Base-by-base conservation (phyloP, 2,888 invertebrate genomes). In the Philonicus albiceps region DNA sequence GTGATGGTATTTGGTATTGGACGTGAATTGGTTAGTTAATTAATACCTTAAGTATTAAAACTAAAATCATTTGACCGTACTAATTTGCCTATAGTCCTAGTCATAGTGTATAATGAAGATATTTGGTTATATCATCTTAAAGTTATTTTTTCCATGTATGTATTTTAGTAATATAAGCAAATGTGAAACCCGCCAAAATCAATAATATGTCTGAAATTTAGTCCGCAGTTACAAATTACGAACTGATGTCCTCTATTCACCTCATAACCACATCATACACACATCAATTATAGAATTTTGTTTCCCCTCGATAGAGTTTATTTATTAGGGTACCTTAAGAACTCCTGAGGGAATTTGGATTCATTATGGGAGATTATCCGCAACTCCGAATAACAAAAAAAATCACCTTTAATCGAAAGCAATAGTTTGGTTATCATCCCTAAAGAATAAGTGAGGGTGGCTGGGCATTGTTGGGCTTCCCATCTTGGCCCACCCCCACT, bases 351-450 rank as follows among this genome's bases (percentile, higher is more conserved):
- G 87, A 87, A 87, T 87, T 87, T 83, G 85, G 86, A 86, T 87
- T 87, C 87, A 87, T 87, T 87, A 87, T 40, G 49, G 64, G 72
- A 80, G 87, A 87, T 87, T 87, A 87, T 86, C 86, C 85, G 83
- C n/a, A 34, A 80, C 72, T 84, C 84, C 76, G 84, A 76, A 86
- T 84, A 86, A 87, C 86, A 86, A 87, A 87, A 43, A n/a, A 86
- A 86, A 86, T 72, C 84, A 72, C 37, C 84, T 72, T 83, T 72
- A 84, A 81, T 55, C 81, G 81, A 16, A 81, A 49, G 27, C 49
- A 81, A 81, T 81, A 49, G 55, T 81, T 53, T 53, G 34, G 34
- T 55, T 31, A 31, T 81, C 31, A 53, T 81, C 81, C 30, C 31
- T 53, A 31, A 81, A 30, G 81, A 31, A 53, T 81, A 30, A 27